Evolutionary conservation across 37 sponge, comb jelly and placozoan species (phyloP).

Genomic region (Spongilla lacustris): DNA sequence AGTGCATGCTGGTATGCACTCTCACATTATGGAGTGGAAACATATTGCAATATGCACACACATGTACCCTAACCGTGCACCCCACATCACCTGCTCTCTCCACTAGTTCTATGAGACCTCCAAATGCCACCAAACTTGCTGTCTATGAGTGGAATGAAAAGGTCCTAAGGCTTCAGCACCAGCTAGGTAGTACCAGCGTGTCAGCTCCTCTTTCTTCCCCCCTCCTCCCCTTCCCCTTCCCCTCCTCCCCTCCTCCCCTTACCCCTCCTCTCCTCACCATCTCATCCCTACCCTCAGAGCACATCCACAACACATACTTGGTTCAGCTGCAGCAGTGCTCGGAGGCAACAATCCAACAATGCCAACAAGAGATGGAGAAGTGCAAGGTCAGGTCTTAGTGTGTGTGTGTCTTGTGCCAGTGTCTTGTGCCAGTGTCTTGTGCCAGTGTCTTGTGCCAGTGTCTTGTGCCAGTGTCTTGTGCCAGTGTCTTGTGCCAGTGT

Average conservation of each 20-base stretch:
- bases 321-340: conserved; percentile 22
- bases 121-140: conserved; percentile 25
- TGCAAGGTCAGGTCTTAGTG: conserved; percentile 22
- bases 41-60: not conserved
- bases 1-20: not conserved
- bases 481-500: too few relatives aligned
- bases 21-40: not conserved
- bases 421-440: too few relatives aligned
- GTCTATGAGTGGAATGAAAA: conserved; percentile 51
- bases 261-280: not conserved
- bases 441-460: too few relatives aligned
- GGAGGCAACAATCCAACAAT: conserved; percentile 17
- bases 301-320: conserved; percentile 32
- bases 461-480: too few relatives aligned
- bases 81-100: not conserved
- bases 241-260: not conserved
- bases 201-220: not conserved
- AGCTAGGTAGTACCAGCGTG: conserved; percentile 26
- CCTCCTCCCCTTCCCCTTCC: not conserved
- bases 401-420: too few relatives aligned
- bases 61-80: not conserved
- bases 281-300: not conserved
- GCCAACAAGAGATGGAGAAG: conserved; percentile 59
- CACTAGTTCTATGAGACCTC: conserved; percentile 34
- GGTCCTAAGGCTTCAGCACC: conserved; percentile 17